These are phyloP conservation scores for Peucedramus taeniatus DNA, from an alignment of 2,113 vertebrate genomes.

Conservation along the genomic window DNA sequence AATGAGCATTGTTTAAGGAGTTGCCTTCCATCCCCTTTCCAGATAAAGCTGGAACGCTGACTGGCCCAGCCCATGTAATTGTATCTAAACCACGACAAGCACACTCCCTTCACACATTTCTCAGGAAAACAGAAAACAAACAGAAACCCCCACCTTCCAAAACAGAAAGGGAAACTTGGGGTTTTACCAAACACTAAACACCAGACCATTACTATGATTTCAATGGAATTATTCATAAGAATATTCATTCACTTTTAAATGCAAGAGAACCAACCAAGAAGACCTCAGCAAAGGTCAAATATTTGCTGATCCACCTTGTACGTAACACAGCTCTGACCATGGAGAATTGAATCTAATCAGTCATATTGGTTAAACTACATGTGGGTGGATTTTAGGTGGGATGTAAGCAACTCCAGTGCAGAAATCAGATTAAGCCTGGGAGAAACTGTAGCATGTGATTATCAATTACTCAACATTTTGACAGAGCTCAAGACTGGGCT, in stretches of 20 bases:
- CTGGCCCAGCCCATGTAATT: background rate
- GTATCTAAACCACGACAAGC: background rate
- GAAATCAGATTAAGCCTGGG: slow-evolving; percentile 53
- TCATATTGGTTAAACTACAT: background rate
- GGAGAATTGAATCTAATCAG: slow-evolving; percentile 12
- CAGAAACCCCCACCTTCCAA: background rate
- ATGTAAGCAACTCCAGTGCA: background rate
- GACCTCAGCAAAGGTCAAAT: background rate
- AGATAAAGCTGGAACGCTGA: slow-evolving; percentile 23
- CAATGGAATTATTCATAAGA: background rate
- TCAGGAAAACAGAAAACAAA: background rate
- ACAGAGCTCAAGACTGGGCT: slow-evolving; percentile 31
- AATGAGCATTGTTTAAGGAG: slow-evolving; percentile 26
- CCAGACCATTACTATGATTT: background rate
- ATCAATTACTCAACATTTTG: slow-evolving; percentile 56
- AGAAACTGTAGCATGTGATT: slow-evolving; percentile 32
- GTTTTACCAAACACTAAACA: background rate
- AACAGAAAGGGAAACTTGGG: background rate
- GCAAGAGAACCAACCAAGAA: background rate
- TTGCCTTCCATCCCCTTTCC: slow-evolving; percentile 14
- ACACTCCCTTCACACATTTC: slow-evolving; percentile 18
- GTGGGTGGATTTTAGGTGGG: slow-evolving; percentile 36
- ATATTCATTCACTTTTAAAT: background rate
- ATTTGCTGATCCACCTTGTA: background rate
- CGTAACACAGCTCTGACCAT: background rate